Conservation (phyloP, 2,888 invertebrate species). For the Cerastis leucographa region DNA sequence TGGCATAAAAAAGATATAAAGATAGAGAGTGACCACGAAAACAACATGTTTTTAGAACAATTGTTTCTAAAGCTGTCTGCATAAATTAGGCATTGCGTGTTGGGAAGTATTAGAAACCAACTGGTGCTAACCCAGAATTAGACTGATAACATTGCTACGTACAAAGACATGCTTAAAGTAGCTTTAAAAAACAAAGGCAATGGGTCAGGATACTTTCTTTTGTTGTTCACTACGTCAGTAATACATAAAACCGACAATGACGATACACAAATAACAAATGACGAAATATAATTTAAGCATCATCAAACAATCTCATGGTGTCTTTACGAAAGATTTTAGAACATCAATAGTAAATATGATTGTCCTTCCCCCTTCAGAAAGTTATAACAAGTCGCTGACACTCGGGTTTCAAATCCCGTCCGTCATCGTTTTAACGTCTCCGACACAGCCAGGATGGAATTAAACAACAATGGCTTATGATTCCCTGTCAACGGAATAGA, state of each 20-base stretch:
- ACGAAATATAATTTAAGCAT: background rate
- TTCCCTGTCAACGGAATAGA: constrained; percentile 76
- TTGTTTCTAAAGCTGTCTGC: constrained; percentile 57
- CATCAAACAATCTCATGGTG: background rate
- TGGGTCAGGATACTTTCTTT: constrained; percentile 21
- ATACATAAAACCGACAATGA: background rate
- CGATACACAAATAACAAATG: background rate
- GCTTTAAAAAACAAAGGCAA: constrained; percentile 47
- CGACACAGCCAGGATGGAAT: constrained; percentile 70
- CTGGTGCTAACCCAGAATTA: constrained; percentile 54
- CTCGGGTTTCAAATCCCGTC: constrained; percentile 68
- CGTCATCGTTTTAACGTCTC: constrained; percentile 69
- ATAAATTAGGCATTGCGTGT: constrained; percentile 63
- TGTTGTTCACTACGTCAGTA: background rate
- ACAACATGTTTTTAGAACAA: constrained; percentile 58
- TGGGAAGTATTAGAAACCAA: constrained; percentile 60
- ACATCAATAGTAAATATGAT: constrained; percentile 40
- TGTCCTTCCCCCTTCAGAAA: constrained; percentile 60
- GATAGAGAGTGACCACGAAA: constrained; percentile 55
- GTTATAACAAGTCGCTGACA: constrained; percentile 71
- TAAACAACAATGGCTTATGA: constrained; percentile 80
- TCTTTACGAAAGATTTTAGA: constrained; percentile 4
- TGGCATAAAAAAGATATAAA: constrained; percentile 43
- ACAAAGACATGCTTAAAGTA: constrained; percentile 56
- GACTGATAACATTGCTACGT: constrained; percentile 61